These are phyloP conservation scores for Phylloscopus trochilus DNA, from an alignment of 2,113 vertebrate species.

Conservation along the genomic window DNA sequence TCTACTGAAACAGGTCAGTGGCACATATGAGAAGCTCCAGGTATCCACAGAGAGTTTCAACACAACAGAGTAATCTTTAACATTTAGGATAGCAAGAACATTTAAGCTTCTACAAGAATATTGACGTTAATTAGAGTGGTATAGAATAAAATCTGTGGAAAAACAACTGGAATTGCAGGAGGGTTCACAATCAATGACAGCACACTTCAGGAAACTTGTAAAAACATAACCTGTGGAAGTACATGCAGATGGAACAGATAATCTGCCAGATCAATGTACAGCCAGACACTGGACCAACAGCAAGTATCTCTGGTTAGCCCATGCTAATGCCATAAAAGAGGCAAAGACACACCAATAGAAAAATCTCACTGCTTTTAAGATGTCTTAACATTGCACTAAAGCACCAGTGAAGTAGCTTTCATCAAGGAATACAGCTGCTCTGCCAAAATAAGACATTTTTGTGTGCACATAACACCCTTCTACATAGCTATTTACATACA, in stretches of 20 bases:
- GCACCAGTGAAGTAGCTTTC: background rate
- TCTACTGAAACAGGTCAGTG: background rate
- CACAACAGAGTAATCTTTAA: background rate
- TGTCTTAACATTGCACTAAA: background rate
- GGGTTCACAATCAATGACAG: background rate
- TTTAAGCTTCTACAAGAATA: background rate
- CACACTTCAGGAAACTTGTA: background rate
- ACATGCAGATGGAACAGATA: background rate
- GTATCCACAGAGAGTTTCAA: background rate
- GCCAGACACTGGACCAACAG: background rate
- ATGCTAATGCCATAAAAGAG: background rate
- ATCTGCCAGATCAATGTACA: background rate
- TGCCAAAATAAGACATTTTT: background rate
- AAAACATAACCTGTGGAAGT: background rate
- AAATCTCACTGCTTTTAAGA: background rate
- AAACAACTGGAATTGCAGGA: background rate
- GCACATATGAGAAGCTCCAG: background rate
- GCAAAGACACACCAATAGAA: background rate
- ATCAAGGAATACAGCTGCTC: background rate
- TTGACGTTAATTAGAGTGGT: background rate
- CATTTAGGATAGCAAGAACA: background rate
- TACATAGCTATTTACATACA: background rate
- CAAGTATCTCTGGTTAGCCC: background rate
- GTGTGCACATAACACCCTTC: background rate
- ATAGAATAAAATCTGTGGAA: background rate